Conservation (phyloP, 2,797 vertebrate species). For the Delichon dasypus region DNA sequence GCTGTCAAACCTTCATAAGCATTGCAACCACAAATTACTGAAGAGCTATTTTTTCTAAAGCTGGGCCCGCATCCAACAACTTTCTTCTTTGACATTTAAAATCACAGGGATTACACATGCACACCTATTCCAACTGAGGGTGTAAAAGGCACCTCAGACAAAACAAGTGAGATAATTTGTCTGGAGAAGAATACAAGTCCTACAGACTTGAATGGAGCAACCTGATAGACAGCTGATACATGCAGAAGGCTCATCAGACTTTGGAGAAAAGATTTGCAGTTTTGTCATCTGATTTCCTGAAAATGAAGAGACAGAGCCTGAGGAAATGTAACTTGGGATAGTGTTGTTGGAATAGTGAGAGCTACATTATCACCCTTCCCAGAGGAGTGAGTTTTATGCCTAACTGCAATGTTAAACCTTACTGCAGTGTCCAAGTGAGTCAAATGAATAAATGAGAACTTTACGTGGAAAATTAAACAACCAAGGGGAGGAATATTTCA, state of each 20-base stretch:
- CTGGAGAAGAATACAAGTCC: background rate
- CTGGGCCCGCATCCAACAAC: background rate
- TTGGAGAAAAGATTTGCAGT: background rate
- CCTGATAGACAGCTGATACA: background rate
- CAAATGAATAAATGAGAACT: background rate
- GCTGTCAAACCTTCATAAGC: background rate
- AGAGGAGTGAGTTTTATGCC: background rate
- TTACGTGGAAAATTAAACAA: background rate
- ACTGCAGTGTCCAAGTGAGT: background rate
- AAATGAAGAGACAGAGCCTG: background rate
- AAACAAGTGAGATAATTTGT: background rate
- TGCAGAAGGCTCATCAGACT: background rate
- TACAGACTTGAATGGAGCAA: background rate
- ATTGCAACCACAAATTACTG: background rate
- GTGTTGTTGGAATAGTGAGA: background rate
- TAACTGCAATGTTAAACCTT: background rate
- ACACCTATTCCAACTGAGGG: rapidly evolving
- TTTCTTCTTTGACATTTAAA: background rate
- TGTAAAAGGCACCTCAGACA: background rate
- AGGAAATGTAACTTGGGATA: background rate
- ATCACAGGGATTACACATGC: background rate
- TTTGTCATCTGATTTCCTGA: background rate
- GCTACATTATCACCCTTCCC: background rate
- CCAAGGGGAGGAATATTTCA: background rate
- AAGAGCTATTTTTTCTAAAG: background rate